Evolutionary conservation across 2,888 invertebrate genomes (phyloP).

Genomic region (Crossocerus cetratus): DNA sequence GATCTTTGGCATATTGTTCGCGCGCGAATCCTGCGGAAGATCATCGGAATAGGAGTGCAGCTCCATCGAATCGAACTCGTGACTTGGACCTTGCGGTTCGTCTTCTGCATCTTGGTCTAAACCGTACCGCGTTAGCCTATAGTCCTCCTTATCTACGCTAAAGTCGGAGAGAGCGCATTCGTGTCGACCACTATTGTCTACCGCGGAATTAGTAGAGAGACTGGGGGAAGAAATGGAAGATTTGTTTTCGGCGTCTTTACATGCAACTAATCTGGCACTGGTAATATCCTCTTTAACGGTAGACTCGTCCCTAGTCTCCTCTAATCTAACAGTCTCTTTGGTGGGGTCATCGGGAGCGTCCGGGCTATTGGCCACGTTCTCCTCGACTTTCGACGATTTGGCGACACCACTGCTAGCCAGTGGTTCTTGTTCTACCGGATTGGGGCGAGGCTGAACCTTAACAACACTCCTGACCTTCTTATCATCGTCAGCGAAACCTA

Average conservation of each 20-base stretch:
- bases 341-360: not conserved
- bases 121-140: constrained; percentile 46
- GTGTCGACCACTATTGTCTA: constrained; percentile 41
- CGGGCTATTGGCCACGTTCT: not conserved
- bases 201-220: constrained; percentile 21
- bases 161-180: constrained; percentile 56
- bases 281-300: constrained; percentile 7
- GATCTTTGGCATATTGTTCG: not conserved
- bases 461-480: constrained; percentile 40
- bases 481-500: constrained; percentile 65
- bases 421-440: constrained; percentile 31
- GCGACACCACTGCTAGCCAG: constrained; percentile 13
- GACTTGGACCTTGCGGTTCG: constrained; percentile 4
- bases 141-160: constrained; percentile 52
- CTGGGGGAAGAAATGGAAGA: constrained; percentile 24
- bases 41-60: constrained; percentile 14
- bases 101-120: constrained; percentile 34
- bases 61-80: constrained; percentile 5
- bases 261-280: constrained; percentile 14
- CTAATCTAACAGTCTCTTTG: constrained; percentile 10
- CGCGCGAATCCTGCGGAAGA: not conserved
- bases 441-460: constrained; percentile 40
- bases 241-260: constrained; percentile 17
- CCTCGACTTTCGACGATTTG: constrained; percentile 28
- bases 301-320: not conserved